Conservation (phyloP, 1,140 invertebrate genomes). For the Drosophila sturtevanti region DNA sequence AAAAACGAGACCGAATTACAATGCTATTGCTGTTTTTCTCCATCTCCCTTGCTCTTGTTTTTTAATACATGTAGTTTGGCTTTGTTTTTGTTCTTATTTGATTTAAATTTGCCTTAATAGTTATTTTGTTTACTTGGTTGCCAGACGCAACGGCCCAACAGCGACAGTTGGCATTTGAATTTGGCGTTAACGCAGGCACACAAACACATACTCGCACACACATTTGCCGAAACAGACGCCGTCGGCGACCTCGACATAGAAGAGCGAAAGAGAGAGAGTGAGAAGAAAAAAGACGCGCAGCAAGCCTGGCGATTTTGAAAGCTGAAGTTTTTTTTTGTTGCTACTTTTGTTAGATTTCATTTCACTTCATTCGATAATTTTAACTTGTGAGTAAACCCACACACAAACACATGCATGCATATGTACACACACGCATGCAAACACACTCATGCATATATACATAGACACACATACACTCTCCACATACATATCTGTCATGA, state of each 20-base stretch:
- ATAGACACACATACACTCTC: neutral
- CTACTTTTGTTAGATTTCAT: slow-evolving; percentile 3
- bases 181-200: slow-evolving; percentile 42
- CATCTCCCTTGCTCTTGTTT: neutral
- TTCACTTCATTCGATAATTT: slow-evolving; percentile 1
- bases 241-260: slow-evolving; percentile 68
- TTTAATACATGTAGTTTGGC: slow-evolving; percentile 13
- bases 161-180: slow-evolving; percentile 73
- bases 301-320: slow-evolving; percentile 10
- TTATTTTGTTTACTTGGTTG: slow-evolving; percentile 42
- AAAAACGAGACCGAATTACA: slow-evolving; percentile 6
- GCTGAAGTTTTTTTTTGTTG: slow-evolving; percentile 5
- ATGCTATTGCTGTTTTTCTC: slow-evolving; percentile 15
- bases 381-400: slow-evolving; percentile 10
- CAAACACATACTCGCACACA: slow-evolving; percentile 12
- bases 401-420: slow-evolving; percentile 2
- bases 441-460: neutral
- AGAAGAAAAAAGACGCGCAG: slow-evolving; percentile 5
- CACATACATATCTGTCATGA: neutral
- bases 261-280: slow-evolving; percentile 50
- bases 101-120: slow-evolving; percentile 6
- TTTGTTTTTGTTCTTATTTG: slow-evolving; percentile 43
- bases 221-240: slow-evolving; percentile 51
- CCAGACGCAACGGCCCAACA: slow-evolving; percentile 48
- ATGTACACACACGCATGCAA: slow-evolving; percentile 1